phyloP scores from a whole-genome alignment of 2,113 vertebrate genomes.

The Pachycephala philippinensis region DNA sequence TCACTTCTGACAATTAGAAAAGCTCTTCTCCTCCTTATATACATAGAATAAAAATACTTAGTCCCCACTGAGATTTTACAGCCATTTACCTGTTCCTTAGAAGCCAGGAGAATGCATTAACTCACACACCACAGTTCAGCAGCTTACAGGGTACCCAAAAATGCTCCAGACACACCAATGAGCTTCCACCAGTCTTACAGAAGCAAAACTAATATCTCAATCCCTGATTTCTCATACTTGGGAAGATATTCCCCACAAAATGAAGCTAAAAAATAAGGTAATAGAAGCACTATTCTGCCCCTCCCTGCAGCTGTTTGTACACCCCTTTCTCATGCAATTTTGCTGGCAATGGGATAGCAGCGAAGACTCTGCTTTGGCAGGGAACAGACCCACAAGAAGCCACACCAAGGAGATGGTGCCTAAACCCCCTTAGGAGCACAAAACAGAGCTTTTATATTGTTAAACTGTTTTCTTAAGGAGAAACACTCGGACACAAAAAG shows the following conservation, averaged over 20 bases:
- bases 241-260: background rate
- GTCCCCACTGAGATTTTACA: background rate
- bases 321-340: background rate
- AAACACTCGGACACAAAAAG: background rate
- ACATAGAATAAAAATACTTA: background rate
- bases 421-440: background rate
- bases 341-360: accelerated
- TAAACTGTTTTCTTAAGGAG: background rate
- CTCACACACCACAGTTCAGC: background rate
- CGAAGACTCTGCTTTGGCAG: background rate
- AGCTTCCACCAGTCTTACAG: background rate
- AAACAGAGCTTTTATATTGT: background rate
- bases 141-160: background rate
- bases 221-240: background rate
- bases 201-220: background rate
- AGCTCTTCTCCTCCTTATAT: background rate
- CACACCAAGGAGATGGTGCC: background rate
- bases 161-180: background rate
- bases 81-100: background rate
- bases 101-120: background rate
- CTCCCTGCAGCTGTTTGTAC: background rate
- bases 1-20: background rate
- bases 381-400: background rate
- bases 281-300: accelerated
- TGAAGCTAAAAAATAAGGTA: background rate